A percentile compares a stretch with the other conserved stretches of the same genome.
Conservation (phyloP, 2,113 vertebrate genomes). For the Eptesicus fuscus region DNA sequence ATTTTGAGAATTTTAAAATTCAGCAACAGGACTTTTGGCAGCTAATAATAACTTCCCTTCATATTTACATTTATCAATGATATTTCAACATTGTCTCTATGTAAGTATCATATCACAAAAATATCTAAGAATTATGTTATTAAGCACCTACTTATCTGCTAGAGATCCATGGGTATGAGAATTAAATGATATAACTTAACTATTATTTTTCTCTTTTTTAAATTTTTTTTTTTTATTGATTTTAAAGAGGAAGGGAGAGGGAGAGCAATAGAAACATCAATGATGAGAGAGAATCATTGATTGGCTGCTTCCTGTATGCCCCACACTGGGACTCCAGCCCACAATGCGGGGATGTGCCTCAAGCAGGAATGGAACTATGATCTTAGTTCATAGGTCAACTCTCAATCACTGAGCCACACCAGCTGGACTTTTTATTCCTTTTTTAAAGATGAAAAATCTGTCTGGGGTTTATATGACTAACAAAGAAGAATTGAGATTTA, state of each 20-base stretch:
- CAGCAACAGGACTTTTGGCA: not conserved
- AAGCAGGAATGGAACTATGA: no score
- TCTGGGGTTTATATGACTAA: not conserved
- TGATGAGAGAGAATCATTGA: no score
- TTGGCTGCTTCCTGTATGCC: no score
- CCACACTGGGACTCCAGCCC: no score
- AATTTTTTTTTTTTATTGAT: no score
- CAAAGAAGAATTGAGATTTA: not conserved
- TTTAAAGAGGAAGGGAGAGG: no score
- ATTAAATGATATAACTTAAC: no score
- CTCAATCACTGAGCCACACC: no score
- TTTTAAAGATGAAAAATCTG: constrained; percentile 19
- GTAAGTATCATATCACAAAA: not conserved
- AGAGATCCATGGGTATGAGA: not conserved
- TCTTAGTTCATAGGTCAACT: no score
- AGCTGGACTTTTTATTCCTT: not conserved
- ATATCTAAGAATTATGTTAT: not conserved
- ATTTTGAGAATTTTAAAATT: constrained; percentile 22
- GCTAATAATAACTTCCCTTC: not conserved
- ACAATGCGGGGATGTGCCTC: no score
- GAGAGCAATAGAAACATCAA: no score
- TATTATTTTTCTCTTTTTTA: no score
- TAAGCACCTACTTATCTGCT: not conserved
- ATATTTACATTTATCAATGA: not conserved
- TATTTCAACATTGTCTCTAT: not conserved